Conservation (phyloP, 1,140 invertebrate species). For the Drosophila serrata region DNA sequence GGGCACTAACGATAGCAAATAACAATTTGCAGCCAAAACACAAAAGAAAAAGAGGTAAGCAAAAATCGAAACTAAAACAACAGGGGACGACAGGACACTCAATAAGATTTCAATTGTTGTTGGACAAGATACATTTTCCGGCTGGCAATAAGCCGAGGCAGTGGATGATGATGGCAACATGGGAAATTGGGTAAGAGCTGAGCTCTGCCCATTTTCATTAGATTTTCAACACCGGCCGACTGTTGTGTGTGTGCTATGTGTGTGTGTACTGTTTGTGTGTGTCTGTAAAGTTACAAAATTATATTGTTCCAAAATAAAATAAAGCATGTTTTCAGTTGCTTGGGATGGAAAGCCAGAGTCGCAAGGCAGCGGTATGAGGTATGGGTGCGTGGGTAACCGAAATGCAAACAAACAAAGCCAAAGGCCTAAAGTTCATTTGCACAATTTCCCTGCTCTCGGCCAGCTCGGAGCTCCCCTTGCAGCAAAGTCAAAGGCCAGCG, state of each 20-base stretch:
- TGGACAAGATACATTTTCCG: slow-evolving; percentile 23
- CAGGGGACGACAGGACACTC: slow-evolving; percentile 54
- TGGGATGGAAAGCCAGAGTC: slow-evolving; percentile 17
- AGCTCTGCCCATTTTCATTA: slow-evolving; percentile 70
- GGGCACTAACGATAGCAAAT: slow-evolving; percentile 54
- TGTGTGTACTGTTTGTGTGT: slow-evolving; percentile 18
- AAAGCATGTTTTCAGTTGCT: slow-evolving; percentile 69
- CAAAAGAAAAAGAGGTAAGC: slow-evolving; percentile 57
- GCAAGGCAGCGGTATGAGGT: slow-evolving; percentile 24
- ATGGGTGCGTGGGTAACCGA: slow-evolving; percentile 55
- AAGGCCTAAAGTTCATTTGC: slow-evolving; percentile 84
- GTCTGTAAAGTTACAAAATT: slow-evolving; percentile 76
- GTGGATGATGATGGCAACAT: background rate
- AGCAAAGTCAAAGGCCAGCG: slow-evolving; percentile 76
- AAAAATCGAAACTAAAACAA: slow-evolving; percentile 53
- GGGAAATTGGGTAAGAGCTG: slow-evolving; percentile 3
- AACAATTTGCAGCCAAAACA: slow-evolving; percentile 71
- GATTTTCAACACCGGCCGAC: slow-evolving; percentile 55
- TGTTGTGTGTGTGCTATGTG: background rate
- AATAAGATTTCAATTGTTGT: slow-evolving; percentile 76
- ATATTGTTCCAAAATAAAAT: slow-evolving; percentile 82
- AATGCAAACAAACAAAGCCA: slow-evolving; percentile 81
- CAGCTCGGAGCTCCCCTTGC: slow-evolving; percentile 31
- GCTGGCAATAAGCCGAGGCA: slow-evolving; percentile 12
- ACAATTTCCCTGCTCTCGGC: slow-evolving; percentile 60